Evolutionary conservation across 2,888 invertebrate species (phyloP), one percentile per base, ranked within the genome.

Genomic region (Orthosia cruda): DNA sequence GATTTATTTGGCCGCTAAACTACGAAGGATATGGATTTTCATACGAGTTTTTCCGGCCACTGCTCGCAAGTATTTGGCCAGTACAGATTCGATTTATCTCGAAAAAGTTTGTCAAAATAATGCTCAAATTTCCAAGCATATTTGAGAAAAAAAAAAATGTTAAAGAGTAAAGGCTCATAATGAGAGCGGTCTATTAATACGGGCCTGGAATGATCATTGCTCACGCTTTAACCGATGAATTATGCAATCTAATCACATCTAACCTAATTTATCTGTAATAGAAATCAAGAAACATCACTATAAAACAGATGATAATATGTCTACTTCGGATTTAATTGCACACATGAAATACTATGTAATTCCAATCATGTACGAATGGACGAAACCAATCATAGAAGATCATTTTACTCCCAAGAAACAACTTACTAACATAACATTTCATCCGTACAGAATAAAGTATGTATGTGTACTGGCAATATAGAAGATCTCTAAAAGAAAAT

Each of bases 251-350:
- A 23, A 72, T 59, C 45, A 64, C 54, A n/a, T n/a, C n/a, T n/a
- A n/a, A n/a, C n/a, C n/a, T n/a, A n/a, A n/a, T n/a, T n/a, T n/a
- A n/a, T n/a, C 62, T 66, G 0, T 70, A 77, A 66, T 54, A 50
- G 62, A 50, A 83, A 66, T 77, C 78, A 23, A 59, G 47, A 52
- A 64, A n/a, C 49, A 45, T 15, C 15, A 20, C 16, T 1, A 32
- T 54, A 57, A 78, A 76, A 63, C 12, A 40, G 11, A 16, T 16
- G 18, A 57, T 69, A 54, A 49, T 45, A 9, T 32, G 20, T 74
- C 12, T 66, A 54, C 61, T 71, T 52, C 13, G 47, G 54, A 52
- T 80, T 84, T 80, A 49, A 84, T 49, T 52, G 3, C 26, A 12
- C 13, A 11, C 3, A 64, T 67, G 57, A 71, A 80, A 74, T 71